Conservation (phyloP, 1,140 invertebrate genomes). For the Ceratoteleas bidentatus region DNA sequence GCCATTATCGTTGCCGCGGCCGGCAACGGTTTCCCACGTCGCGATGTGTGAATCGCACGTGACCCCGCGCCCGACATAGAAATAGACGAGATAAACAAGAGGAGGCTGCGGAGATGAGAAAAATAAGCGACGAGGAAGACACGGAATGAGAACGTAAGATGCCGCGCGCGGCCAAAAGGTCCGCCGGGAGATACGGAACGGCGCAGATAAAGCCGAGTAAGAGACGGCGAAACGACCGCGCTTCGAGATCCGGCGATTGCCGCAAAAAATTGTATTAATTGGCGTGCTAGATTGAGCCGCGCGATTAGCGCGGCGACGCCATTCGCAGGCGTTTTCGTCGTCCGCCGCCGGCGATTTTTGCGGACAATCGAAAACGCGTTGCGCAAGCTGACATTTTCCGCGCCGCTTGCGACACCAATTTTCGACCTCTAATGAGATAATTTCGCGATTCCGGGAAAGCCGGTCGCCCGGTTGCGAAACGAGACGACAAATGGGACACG, state of each 20-base stretch:
- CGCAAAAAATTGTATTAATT: slow-evolving; percentile 64
- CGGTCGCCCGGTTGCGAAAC: slow-evolving; percentile 15
- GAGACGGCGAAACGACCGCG: slow-evolving; percentile 40
- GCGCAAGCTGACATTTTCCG: slow-evolving; percentile 24
- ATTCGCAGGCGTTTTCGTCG: slow-evolving; percentile 1
- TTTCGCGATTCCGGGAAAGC: too few relatives aligned
- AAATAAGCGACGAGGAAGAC: slow-evolving; percentile 55
- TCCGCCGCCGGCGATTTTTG: not conserved
- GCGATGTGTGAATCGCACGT: slow-evolving; percentile 66
- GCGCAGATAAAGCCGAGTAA: slow-evolving; percentile 56
- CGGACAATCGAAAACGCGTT: slow-evolving; percentile 3
- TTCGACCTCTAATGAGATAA: too few relatives aligned
- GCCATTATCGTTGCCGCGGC: slow-evolving; percentile 54
- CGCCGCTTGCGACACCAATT: too few relatives aligned
- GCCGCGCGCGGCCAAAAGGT: slow-evolving; percentile 60
- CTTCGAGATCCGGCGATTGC: slow-evolving; percentile 51
- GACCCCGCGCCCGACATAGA: slow-evolving; percentile 58
- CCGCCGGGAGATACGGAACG: slow-evolving; percentile 58
- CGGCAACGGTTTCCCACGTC: slow-evolving; percentile 65
- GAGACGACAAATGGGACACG: not conserved
- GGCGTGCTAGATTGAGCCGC: slow-evolving; percentile 53
- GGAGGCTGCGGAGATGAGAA: slow-evolving; percentile 49
- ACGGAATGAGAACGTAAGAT: slow-evolving; percentile 61
- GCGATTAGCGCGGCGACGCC: slow-evolving; percentile 29
- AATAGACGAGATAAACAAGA: slow-evolving; percentile 63